A percentile compares a stretch with the other conserved stretches of the same genome.
Evolutionary conservation across 1,140 invertebrate genomes (phyloP).

Genomic region (Panagrolaimus sp.): DNA sequence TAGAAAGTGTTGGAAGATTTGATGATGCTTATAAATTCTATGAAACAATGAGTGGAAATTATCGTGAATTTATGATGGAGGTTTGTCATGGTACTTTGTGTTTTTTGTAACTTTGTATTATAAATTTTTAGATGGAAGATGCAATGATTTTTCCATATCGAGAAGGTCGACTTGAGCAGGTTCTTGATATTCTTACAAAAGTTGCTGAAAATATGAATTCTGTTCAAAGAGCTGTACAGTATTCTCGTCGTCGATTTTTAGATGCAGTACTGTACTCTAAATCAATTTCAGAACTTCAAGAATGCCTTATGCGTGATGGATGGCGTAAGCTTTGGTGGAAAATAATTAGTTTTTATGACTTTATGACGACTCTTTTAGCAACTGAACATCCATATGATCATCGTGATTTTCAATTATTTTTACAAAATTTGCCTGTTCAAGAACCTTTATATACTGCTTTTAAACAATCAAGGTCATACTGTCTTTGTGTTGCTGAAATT

Average conservation of each 20-base stretch:
- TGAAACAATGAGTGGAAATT: neutral
- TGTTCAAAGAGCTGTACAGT: neutral
- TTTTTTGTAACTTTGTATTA: neutral
- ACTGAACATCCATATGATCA: neutral
- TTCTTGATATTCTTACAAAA: neutral
- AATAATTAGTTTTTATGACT: neutral
- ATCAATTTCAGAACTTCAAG: neutral
- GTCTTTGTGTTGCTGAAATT: too few species aligned
- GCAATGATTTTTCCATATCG: neutral
- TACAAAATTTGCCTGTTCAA: too few species aligned
- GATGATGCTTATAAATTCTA: neutral
- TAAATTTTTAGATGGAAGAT: constrained; percentile 7
- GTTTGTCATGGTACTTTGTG: neutral
- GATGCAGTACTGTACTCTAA: neutral
- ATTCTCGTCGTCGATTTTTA: neutral
- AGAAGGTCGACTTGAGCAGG: neutral
- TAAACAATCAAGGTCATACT: too few species aligned
- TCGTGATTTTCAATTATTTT: neutral
- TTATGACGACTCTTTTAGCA: neutral
- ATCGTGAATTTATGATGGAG: neutral
- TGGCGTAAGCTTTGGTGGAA: neutral
- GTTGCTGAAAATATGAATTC: neutral
- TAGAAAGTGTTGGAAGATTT: neutral
- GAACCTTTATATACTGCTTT: too few species aligned
- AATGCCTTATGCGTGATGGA: neutral